Evolutionary conservation across 2,113 vertebrate species (phyloP).

Genomic region (Ictalurus furcatus): DNA sequence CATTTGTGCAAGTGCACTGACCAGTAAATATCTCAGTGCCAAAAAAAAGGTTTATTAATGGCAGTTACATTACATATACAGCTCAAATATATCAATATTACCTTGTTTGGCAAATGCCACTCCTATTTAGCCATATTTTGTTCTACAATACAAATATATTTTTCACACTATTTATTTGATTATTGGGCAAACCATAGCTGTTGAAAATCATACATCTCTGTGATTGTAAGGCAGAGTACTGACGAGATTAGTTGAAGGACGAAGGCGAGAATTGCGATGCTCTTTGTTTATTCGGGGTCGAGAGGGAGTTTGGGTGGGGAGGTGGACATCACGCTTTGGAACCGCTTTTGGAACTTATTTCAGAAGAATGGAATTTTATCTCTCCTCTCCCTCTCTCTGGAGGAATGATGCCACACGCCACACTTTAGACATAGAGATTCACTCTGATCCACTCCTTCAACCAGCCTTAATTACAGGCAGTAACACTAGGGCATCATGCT

Average conservation of each 20-base stretch:
- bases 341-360: constrained; percentile 52
- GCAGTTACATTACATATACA: neutral
- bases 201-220: neutral
- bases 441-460: neutral
- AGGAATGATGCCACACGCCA: constrained; percentile 6
- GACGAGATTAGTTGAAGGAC: neutral
- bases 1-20: neutral
- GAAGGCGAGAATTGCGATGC: neutral
- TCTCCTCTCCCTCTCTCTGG: constrained; percentile 42
- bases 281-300: neutral
- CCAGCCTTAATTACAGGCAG: neutral
- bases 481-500: neutral
- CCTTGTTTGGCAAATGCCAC: neutral
- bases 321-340: constrained; percentile 26
- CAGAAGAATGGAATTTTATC: constrained; percentile 56
- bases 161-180: neutral
- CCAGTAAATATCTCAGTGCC: neutral
- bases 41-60: neutral
- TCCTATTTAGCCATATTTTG: neutral
- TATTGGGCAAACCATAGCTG: neutral
- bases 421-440: neutral
- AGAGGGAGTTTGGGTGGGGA: constrained; percentile 22
- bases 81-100: neutral
- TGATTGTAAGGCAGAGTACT: constrained; percentile 11
- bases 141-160: neutral